phyloP scores from a whole-genome alignment of 2,797 vertebrate genomes.

The Mionectes olivaceus region DNA sequence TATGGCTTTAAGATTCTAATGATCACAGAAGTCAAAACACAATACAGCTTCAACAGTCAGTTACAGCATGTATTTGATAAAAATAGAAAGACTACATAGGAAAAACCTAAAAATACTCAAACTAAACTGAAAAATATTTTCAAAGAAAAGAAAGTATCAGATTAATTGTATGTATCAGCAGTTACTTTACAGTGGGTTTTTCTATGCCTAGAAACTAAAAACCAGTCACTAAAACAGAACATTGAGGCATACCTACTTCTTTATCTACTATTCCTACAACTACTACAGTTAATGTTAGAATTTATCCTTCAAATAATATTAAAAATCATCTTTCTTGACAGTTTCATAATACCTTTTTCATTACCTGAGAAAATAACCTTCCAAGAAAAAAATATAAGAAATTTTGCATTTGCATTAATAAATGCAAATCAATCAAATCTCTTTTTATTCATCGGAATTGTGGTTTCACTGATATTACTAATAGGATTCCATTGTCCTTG shows the following conservation, averaged over 20 bases:
- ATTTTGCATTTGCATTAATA: neutral
- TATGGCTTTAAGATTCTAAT: neutral
- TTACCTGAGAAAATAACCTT: neutral
- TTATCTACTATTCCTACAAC: neutral
- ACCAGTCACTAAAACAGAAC: neutral
- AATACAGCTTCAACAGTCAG: neutral
- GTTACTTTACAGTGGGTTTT: neutral
- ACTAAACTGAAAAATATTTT: neutral
- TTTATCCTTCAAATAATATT: neutral
- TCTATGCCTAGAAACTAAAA: neutral
- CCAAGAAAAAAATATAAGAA: neutral
- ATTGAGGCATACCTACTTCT: accelerated
- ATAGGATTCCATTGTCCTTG: neutral
- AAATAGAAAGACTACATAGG: neutral
- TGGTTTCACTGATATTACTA: neutral
- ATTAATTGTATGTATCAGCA: neutral
- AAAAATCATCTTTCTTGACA: neutral
- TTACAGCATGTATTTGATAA: neutral
- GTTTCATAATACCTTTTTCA: neutral
- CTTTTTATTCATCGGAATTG: neutral
- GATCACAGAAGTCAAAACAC: neutral
- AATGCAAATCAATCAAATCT: neutral
- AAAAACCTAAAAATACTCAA: neutral
- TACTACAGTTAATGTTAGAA: neutral
- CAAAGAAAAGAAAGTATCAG: neutral